These are phyloP conservation scores for Petrocephalus sullivani DNA, from an alignment of 2,797 vertebrate species.

Conservation along the genomic window DNA sequence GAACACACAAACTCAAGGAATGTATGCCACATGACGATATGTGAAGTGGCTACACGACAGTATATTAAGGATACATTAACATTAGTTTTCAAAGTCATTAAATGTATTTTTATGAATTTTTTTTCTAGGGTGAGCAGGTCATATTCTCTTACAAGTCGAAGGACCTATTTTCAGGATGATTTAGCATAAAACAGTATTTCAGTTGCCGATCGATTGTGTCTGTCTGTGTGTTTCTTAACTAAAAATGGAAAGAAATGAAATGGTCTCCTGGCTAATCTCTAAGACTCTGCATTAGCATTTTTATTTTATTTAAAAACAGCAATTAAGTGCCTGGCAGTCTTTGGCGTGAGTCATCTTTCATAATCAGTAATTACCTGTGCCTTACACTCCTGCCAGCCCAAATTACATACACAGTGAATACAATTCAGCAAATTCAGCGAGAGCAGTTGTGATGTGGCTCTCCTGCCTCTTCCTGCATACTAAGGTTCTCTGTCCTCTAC, in stretches of 20 bases:
- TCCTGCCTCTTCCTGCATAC: neutral
- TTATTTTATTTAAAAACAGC: neutral
- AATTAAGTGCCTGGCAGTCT: neutral
- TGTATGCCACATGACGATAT: neutral
- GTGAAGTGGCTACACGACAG: neutral
- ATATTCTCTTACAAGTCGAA: neutral
- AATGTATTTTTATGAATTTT: neutral
- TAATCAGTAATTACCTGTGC: neutral
- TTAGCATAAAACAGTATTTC: neutral
- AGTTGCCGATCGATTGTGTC: neutral
- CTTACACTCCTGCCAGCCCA: neutral
- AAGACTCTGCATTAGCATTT: neutral
- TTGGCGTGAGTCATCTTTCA: neutral
- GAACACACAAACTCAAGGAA: neutral
- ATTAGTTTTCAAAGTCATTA: neutral
- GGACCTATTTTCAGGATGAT: neutral
- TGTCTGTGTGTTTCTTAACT: neutral
- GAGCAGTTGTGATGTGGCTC: neutral
- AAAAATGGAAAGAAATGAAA: neutral
- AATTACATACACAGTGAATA: neutral
- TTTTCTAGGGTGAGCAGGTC: neutral
- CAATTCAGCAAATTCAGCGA: conserved; percentile 2
- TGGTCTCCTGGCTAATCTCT: neutral
- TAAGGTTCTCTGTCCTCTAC: neutral
- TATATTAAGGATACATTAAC: neutral